Evolutionary conservation across 2,113 vertebrate species (phyloP), one percentile per base, ranked within the genome.

Genomic region (Diglossa brunneiventris): DNA sequence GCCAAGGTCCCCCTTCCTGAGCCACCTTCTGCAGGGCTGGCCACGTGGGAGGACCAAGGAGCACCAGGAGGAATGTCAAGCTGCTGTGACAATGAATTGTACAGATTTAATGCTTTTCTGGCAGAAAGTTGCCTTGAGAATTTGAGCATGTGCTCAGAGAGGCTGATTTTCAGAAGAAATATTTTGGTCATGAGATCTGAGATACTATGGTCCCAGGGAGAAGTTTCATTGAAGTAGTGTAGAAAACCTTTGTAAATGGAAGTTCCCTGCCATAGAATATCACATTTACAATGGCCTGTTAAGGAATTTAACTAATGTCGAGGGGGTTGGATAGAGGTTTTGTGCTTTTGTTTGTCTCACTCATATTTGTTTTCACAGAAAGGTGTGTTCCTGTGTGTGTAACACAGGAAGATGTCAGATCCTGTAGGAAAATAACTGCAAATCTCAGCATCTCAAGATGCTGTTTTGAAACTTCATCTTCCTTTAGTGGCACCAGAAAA

Each of bases 41-140:
- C 49, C 20, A 2, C 0, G 0, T 3, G 53, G 68, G 49, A 55
- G 37, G 27, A 21, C 9, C 9, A 21, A 31, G 33, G 28, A 58
- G 13, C 63, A 15, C 61, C 72, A 86, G 68, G 55, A 58, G 22
- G 52, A 87, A 41, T 24, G n/a, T 9, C 41, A 24, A 53, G 52
- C 11, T 73, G 49, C 76, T 74, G 1, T 27, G 26, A 42, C 28
- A 37, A 61, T 50, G 14, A 41, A 19, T 50, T 58, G 33, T 10
- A 63, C 12, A 19, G 37, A 17, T 41, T 47, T 42, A 26, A 8
- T 7, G 20, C 9, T 75, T 73, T 83, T 22, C 62, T 42, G 18
- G 42, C 44, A 75, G 72, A 46, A 82, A 75, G 31, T 9, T 87
- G 50, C 55, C 78, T 35, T 50, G 47, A 78, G 70, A 53, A 49